Base-by-base conservation (phyloP, 1,140 invertebrate species). In the Brevipalpus yothersi region DNA sequence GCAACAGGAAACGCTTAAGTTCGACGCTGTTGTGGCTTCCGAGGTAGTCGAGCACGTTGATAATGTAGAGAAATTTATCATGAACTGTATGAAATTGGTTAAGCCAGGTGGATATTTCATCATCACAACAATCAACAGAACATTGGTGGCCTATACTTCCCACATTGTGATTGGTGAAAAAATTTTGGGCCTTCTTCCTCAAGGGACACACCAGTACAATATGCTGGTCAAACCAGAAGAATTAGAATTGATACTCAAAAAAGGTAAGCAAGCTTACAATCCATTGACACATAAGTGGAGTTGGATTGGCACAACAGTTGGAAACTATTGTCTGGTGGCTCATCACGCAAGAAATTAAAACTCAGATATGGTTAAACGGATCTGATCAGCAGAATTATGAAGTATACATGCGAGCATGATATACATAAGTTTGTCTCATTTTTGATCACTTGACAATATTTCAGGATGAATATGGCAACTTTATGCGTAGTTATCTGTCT, bases 21-120 rank as follows among this genome's bases (percentile, higher is more conserved):
- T 82, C 67, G 87, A 96, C 76, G 86, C 79, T 13, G 76, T 97
- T 17, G 77, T 92, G 5, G 78, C 80, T 3, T 90, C 87, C 8
- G 89, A 96, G 75, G 80, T 97, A 0, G 71, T 96, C 59, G 93
- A 98, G 70, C 93, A 98, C 75, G 82, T 97, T 0, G 67, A 75
- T 13, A 75, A 87, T 67, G 77, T 82, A 57, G 74, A 81, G 45
- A 67, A 76, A 1, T 93, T 97, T 75, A 66, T 97, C 4, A 73
- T 79, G 66, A 71, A 73, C 53, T 87, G 84, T 68, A 72, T 79
- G 15, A 69, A 78, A 31, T 70, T 82, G 2, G 68, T 90, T 1
- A 91, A 87, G 72, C 71, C 62, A 4, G 40, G 81, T 8, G 90
- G 90, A n/a, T 86, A 82, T 1, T 73, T 95, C 58, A 93, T 95